phyloP scores from a whole-genome alignment of 2,113 vertebrate species.

The Phalacrocorax aristotelis region DNA sequence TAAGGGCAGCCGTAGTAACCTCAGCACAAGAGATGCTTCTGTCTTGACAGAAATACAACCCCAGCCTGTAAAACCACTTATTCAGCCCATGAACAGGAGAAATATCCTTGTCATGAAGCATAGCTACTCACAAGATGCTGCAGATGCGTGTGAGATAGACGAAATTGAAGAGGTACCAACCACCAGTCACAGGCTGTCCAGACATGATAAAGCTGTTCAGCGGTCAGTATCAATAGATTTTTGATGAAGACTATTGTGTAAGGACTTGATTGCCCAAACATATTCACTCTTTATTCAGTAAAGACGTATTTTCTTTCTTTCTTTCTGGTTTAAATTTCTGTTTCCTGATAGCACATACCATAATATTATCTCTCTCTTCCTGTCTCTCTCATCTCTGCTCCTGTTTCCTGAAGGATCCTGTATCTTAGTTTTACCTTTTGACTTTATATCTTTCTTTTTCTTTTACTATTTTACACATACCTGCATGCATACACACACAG shows the following conservation, averaged over 20 bases:
- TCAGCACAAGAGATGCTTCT: slow-evolving; percentile 88
- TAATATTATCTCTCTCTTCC: slow-evolving; percentile 1
- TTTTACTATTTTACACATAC: slow-evolving; percentile 13
- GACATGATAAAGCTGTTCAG: slow-evolving; percentile 98
- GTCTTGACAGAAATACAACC: slow-evolving; percentile 88
- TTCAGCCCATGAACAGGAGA: slow-evolving; percentile 86
- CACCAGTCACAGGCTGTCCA: slow-evolving; percentile 95
- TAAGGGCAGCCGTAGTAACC: slow-evolving; percentile 91
- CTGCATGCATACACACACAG: background rate
- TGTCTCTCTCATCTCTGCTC: background rate
- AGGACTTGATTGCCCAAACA: slow-evolving; percentile 65
- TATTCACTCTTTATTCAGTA: slow-evolving; percentile 7
- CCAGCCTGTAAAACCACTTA: slow-evolving; percentile 85
- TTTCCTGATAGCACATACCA: slow-evolving; percentile 30
- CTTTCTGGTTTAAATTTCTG: slow-evolving; percentile 40
- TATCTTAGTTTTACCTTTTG: background rate
- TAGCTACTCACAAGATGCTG: slow-evolving; percentile 94
- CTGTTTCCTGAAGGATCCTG: background rate
- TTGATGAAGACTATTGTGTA: slow-evolving; percentile 79
- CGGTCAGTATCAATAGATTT: slow-evolving; percentile 98
- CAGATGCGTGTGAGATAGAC: slow-evolving; percentile 90
- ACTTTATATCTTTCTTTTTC: slow-evolving; percentile 26
- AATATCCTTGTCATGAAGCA: slow-evolving; percentile 99
- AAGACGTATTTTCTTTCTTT: slow-evolving; percentile 9
- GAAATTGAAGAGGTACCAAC: slow-evolving; percentile 98